Base-by-base conservation (phyloP, 2,113 vertebrate genomes). In the Carassius carassius region DNA sequence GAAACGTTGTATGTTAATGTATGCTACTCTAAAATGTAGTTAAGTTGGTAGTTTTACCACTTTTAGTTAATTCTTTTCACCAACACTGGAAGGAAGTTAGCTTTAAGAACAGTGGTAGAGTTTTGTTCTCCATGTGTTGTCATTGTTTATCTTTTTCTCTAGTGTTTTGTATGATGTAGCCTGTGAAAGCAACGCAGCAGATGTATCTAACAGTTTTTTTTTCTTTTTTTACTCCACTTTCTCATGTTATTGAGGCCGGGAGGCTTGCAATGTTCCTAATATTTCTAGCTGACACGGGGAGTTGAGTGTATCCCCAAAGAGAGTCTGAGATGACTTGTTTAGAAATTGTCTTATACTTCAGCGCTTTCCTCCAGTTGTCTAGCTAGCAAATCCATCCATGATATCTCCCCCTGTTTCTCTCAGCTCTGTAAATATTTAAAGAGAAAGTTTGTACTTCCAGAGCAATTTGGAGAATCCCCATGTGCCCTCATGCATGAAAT, bases 281-380 rank as follows among this genome's bases (percentile, higher is more conserved):
- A 81, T 81, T 81, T 81, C 78, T 67, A 81, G 78, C 78, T 81
- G 78, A 81, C 78, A 81, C 41, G 4, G 41, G 78, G 78, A 51
- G 60, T 32, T 67, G 60, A 81, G 44, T 51, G 10, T 62, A 67
- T 81, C 78, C 78, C 78, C 63, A 67, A 81, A 81, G 78, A 81
- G 78, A 47, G 78, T 47, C 41, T 65, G 44, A 29, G 78, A 81
- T 67, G 78, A 81, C 78, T 81, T 81, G 78, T 81, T 81, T 81
- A 81, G 78, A 81, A 81, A 81, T 81, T 67, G 78, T 81, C 78
- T 81, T 44, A 65, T 25, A 79, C 58, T 79, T 79, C 35, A 79
- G 58, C 3, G 35, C 77, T 67, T 29, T 49, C 23, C 62, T 81
- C 16, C 78, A 81, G 78, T 67, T 19, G 41, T 67, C 41, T 67